These are phyloP conservation scores for Hippasteria phrygiana DNA, from an alignment of 53 echinoderm and acorn worm genomes.

Conservation along the genomic window DNA sequence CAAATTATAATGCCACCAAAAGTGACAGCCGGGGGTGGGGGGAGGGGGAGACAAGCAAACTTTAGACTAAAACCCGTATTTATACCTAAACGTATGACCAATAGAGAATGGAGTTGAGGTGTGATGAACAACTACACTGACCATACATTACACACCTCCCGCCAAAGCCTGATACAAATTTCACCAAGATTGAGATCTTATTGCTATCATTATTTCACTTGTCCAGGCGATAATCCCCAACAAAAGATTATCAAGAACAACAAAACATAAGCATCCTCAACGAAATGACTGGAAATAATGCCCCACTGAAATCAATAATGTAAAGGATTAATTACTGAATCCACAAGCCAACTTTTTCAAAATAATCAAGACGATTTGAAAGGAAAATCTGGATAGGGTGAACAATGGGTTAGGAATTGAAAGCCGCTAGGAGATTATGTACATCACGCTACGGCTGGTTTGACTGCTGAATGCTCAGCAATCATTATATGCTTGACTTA, in stretches of 20 bases:
- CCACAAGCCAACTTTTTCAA: not conserved
- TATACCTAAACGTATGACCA: not conserved
- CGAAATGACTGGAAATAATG: not conserved
- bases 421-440: not conserved
- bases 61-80: not conserved
- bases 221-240: not conserved
- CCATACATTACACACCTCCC: too few species aligned
- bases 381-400: slow-evolving; percentile 17
- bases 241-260: not conserved
- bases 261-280: not conserved
- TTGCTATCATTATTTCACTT: too few species aligned
- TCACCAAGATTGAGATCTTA: too few species aligned
- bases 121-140: too few species aligned
- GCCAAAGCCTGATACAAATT: too few species aligned
- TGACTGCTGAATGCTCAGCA: not conserved
- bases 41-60: not conserved
- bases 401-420: not conserved
- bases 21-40: too few species aligned
- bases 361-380: not conserved
- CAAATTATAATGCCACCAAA: too few species aligned
- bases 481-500: slow-evolving; percentile 44
- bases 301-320: not conserved
- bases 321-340: not conserved
- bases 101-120: too few species aligned
- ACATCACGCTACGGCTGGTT: not conserved